phyloP scores from a whole-genome alignment of 2,797 vertebrate species.

The Sarcoramphus papa region DNA sequence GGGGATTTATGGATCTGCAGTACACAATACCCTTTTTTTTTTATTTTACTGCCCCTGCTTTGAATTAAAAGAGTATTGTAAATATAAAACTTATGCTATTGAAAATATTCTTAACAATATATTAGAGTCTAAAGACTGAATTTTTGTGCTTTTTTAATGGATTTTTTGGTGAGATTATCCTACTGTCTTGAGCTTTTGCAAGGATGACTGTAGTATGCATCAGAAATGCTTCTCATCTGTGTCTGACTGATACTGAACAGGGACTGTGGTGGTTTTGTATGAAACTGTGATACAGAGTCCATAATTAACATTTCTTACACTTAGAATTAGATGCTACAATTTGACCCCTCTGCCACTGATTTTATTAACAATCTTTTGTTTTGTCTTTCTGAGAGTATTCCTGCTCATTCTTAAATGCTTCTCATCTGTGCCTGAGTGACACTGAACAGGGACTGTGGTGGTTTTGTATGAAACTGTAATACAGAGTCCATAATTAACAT shows the following conservation, averaged over 20 bases:
- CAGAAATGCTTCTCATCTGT: neutral
- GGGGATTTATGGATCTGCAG: neutral
- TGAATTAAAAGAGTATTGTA: neutral
- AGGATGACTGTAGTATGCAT: neutral
- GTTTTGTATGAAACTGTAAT: neutral
- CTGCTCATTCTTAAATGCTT: neutral
- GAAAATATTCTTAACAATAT: neutral
- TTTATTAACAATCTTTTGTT: neutral
- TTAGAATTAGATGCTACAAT: neutral
- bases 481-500: neutral
- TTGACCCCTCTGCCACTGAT: neutral
- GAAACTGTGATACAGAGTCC: neutral
- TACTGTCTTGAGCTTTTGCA: neutral
- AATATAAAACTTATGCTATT: neutral
- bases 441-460: neutral
- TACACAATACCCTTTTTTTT: accelerated
- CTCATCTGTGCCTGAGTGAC: neutral
- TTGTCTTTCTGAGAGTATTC: neutral
- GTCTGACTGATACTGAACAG: neutral
- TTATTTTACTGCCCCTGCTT: neutral
- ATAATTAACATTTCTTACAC: slow-evolving; percentile 1
- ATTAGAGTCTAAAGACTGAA: neutral
- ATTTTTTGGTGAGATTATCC: neutral
- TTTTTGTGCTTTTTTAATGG: neutral
- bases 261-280: neutral